Conservation (phyloP, 2,797 vertebrate species). For the Hylomyscus alleni region DNA sequence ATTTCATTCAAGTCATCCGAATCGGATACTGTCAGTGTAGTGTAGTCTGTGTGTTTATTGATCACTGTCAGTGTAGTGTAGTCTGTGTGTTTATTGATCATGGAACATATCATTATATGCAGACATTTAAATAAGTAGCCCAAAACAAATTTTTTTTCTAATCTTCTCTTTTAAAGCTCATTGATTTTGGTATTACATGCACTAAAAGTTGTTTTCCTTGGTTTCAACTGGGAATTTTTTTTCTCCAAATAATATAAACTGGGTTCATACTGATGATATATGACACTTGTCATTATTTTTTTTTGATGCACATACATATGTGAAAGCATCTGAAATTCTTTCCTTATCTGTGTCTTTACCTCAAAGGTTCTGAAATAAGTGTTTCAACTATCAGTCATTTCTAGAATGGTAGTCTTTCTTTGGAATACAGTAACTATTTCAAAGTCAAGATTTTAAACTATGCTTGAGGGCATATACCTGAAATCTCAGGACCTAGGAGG, state of each 20-base stretch:
- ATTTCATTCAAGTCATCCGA: neutral
- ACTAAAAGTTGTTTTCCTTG: neutral
- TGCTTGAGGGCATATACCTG: neutral
- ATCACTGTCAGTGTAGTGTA: neutral
- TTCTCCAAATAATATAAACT: neutral
- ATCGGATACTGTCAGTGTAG: neutral
- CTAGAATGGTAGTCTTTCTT: neutral
- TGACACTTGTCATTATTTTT: neutral
- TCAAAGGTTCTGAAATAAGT: neutral
- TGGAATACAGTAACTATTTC: neutral
- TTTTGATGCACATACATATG: neutral
- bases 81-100: neutral
- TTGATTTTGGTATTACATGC: neutral
- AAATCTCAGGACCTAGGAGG: neutral
- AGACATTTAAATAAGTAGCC: neutral
- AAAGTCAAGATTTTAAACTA: neutral
- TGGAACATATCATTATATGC: neutral
- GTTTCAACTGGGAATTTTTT: neutral
- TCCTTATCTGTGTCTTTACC: neutral
- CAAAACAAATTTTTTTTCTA: neutral
- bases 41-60: neutral
- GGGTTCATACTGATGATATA: neutral
- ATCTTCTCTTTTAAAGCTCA: constrained; percentile 11
- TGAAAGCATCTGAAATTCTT: neutral
- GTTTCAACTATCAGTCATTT: neutral